These are phyloP conservation scores for Galerucella nymphaeae DNA, from an alignment of 2,888 invertebrate genomes.

Conservation along the genomic window DNA sequence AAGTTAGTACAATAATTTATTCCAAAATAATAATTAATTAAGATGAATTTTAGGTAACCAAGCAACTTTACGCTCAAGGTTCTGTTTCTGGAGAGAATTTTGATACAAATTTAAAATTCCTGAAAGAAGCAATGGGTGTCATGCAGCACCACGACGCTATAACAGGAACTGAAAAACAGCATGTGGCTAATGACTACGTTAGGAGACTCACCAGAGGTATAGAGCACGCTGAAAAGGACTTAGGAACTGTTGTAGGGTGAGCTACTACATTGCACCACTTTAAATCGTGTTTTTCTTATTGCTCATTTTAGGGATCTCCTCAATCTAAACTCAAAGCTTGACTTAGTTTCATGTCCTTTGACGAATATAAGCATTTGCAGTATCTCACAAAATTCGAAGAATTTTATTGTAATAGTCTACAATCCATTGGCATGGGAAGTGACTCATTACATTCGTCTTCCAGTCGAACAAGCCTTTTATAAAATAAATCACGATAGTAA, in stretches of 20 bases:
- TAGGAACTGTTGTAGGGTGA: constrained; percentile 51
- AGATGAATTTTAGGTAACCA: constrained; percentile 60
- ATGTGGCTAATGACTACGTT: constrained; percentile 89
- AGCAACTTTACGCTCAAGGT: constrained; percentile 73
- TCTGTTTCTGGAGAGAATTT: constrained; percentile 66
- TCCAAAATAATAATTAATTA: no score
- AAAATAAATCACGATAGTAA: constrained; percentile 64
- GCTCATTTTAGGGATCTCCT: constrained; percentile 42
- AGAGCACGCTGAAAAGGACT: constrained; percentile 64
- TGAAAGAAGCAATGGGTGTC: constrained; percentile 74
- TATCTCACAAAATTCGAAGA: constrained; percentile 69
- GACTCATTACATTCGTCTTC: constrained; percentile 72
- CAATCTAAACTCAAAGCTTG: no score
- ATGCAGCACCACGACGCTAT: constrained; percentile 93
- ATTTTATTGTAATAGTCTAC: constrained; percentile 76
- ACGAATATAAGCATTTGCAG: constrained; percentile 82
- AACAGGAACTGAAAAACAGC: constrained; percentile 85
- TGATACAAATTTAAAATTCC: constrained; percentile 66
- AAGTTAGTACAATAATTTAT: constrained; percentile 65
- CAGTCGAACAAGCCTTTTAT: constrained; percentile 69
- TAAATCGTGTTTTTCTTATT: not conserved
- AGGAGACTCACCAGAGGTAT: constrained; percentile 78
- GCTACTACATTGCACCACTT: not conserved
- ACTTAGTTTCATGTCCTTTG: constrained; percentile 68
- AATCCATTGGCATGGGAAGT: constrained; percentile 79